Evolutionary conservation across 2,888 invertebrate genomes (phyloP).

Genomic region (Bibio marci): DNA sequence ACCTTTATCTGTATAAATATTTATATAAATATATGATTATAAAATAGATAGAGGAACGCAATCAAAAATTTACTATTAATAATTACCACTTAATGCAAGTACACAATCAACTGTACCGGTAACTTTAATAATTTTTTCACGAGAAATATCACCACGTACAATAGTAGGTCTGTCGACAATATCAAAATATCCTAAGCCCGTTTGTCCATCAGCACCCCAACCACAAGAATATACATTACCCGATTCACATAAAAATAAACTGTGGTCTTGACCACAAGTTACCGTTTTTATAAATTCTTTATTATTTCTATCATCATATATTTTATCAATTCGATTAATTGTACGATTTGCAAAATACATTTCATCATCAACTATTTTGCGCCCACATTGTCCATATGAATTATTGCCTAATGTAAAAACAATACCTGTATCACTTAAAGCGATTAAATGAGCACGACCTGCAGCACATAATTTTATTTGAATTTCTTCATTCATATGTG

Average conservation of each 20-base stretch:
- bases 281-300: constrained; percentile 36
- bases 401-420: constrained; percentile 81
- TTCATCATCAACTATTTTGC: constrained; percentile 59
- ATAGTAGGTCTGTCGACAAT: constrained; percentile 39
- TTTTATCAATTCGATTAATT: constrained; percentile 44
- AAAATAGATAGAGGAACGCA: neutral
- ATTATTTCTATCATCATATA: neutral
- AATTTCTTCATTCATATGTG: constrained; percentile 32
- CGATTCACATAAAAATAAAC: constrained; percentile 50
- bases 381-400: constrained; percentile 84
- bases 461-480: constrained; percentile 43
- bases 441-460: constrained; percentile 72
- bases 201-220: constrained; percentile 91
- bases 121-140: constrained; percentile 65
- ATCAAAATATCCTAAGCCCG: constrained; percentile 56
- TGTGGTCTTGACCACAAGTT: constrained; percentile 85
- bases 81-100: constrained; percentile 64
- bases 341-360: constrained; percentile 48
- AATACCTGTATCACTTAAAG: constrained; percentile 62
- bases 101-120: constrained; percentile 73
- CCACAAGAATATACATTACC: constrained; percentile 81
- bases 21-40: constrained; percentile 10
- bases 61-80: constrained; percentile 3
- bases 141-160: constrained; percentile 65
- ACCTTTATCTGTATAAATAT: constrained; percentile 47